Percentiles rank a stretch among this genome's conserved stretches.
Conservation (phyloP, 2,888 invertebrate species). For the Phragmatobia fuliginosa region DNA sequence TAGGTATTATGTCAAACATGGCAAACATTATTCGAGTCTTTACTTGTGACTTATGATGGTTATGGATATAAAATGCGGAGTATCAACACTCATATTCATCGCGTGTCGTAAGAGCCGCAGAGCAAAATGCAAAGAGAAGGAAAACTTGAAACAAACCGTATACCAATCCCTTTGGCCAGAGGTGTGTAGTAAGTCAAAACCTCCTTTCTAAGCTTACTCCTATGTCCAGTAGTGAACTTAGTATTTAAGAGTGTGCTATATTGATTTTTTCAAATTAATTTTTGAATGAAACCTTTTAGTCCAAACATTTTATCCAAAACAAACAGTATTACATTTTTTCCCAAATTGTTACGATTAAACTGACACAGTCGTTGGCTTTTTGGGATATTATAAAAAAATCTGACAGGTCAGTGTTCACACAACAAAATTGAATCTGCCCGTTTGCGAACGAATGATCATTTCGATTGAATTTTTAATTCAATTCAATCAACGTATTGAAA, state of each 20-base stretch:
- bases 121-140: too few relatives aligned
- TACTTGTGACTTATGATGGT: background rate
- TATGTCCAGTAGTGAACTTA: too few relatives aligned
- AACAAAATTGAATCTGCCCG: background rate
- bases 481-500: conserved; percentile 4
- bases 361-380: background rate
- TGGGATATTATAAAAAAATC: background rate
- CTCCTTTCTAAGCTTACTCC: too few relatives aligned
- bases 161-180: too few relatives aligned
- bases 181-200: too few relatives aligned
- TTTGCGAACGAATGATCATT: background rate
- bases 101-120: background rate
- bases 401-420: background rate
- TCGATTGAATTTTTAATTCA: background rate
- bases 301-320: too few relatives aligned
- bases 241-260: too few relatives aligned
- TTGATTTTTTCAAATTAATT: too few relatives aligned
- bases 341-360: background rate
- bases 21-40: background rate
- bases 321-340: background rate
- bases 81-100: too few relatives aligned
- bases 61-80: too few relatives aligned
- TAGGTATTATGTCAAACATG: background rate
- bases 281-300: background rate
- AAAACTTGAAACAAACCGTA: too few relatives aligned